Evolutionary conservation across 2,797 vertebrate genomes (phyloP).

Genomic region (Argya squamiceps): DNA sequence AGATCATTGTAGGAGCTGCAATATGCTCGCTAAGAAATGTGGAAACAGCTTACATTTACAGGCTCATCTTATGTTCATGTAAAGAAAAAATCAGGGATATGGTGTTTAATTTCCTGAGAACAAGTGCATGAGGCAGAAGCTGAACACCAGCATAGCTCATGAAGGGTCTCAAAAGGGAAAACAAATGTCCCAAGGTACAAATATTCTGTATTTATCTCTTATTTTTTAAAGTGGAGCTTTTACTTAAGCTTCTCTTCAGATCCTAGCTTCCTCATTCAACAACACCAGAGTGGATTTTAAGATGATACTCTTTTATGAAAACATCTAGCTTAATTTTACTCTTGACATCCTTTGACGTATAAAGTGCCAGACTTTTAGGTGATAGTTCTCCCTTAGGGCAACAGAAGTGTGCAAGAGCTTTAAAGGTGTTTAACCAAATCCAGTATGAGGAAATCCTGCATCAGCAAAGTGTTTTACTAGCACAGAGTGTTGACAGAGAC

Average conservation of each 20-base stretch:
- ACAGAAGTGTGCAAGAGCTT: neutral
- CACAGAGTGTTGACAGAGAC: neutral
- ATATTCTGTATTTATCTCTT: neutral
- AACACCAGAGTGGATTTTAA: neutral
- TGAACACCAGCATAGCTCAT: neutral
- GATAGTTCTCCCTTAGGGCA: neutral
- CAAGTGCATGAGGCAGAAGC: neutral
- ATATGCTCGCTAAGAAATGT: neutral
- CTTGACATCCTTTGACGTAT: neutral
- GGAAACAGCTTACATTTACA: neutral
- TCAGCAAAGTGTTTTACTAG: neutral
- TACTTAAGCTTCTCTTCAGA: conserved; percentile 3
- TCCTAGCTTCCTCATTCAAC: neutral
- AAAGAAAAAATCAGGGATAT: neutral
- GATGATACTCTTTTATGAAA: conserved; percentile 4
- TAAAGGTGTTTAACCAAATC: neutral
- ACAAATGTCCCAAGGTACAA: neutral
- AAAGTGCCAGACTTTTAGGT: neutral
- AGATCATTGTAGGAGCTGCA: neutral
- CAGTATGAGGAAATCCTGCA: neutral
- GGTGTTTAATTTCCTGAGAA: neutral
- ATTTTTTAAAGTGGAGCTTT: neutral
- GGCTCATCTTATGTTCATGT: neutral
- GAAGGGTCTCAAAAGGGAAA: neutral
- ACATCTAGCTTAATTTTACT: conserved; percentile 6